phyloP scores from a whole-genome alignment of 1,140 invertebrate genomes.

The Zaprionus davidi region DNA sequence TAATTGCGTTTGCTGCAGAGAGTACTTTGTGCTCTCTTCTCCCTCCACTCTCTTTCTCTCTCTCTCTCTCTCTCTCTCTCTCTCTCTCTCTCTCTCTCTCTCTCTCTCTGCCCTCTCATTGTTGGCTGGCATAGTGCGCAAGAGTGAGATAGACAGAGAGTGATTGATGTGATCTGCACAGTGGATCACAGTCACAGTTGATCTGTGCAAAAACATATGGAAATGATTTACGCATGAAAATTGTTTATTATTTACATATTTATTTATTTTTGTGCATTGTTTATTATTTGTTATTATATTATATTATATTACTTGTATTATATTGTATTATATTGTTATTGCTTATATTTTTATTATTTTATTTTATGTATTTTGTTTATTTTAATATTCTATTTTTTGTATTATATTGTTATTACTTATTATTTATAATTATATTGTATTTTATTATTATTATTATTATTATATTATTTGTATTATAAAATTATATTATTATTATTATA shows the following conservation, averaged over 20 bases:
- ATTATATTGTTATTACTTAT: too few species aligned
- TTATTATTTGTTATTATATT: not conserved
- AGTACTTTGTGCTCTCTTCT: not conserved
- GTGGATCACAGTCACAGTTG: slow-evolving; percentile 4
- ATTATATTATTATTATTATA: too few species aligned
- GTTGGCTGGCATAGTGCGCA: not conserved
- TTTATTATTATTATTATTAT: too few species aligned
- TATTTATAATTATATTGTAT: too few species aligned
- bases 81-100: too few species aligned
- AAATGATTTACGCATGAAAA: slow-evolving; percentile 4
- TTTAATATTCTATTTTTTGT: too few species aligned
- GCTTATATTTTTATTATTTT: not conserved
- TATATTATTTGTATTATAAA: too few species aligned
- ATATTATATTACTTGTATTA: not conserved
- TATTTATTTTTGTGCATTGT: not conserved
- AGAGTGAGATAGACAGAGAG: slow-evolving; percentile 2
- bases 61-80: not conserved
- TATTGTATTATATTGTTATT: too few species aligned
- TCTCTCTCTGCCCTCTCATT: not conserved
- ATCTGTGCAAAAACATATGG: not conserved
- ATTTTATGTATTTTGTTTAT: not conserved
- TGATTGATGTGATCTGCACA: slow-evolving; percentile 43
- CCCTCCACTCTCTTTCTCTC: not conserved
- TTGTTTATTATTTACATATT: not conserved
- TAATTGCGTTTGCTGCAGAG: slow-evolving; percentile 46